Conservation (phyloP, 2,888 invertebrate species). For the Drosophila fulvimacula region DNA sequence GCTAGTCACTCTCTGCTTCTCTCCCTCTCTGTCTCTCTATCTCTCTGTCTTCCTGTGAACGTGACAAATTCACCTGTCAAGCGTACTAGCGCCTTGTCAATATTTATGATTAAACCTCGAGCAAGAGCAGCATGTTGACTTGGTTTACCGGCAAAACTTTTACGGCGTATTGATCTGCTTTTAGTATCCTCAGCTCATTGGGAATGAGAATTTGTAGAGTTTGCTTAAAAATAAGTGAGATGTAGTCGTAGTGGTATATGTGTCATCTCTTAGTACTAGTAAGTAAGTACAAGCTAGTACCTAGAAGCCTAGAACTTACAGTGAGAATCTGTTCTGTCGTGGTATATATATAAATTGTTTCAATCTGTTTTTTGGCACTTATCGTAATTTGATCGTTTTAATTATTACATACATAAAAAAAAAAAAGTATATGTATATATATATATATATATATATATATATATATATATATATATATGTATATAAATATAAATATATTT, state of each 20-base stretch:
- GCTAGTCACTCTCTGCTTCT: background rate
- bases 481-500: too few species aligned
- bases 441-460: too few species aligned
- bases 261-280: background rate
- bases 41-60: constrained; percentile 4
- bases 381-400: too few species aligned
- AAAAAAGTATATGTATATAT: too few species aligned
- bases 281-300: too few species aligned
- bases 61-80: constrained; percentile 77
- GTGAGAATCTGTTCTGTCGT: too few species aligned
- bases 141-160: background rate
- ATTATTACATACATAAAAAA: too few species aligned
- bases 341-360: too few species aligned
- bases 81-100: constrained; percentile 43
- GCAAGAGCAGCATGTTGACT: constrained; percentile 24
- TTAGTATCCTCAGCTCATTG: background rate
- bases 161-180: constrained; percentile 1
- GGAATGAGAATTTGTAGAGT: background rate
- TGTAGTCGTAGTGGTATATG: background rate
- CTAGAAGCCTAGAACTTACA: too few species aligned
- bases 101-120: constrained; percentile 74
- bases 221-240: too few species aligned
- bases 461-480: too few species aligned
- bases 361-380: too few species aligned
- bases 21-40: background rate